Evolutionary conservation across 2,888 invertebrate species (phyloP), one percentile per base, ranked within the genome.

Genomic region (Pollenia labialis): DNA sequence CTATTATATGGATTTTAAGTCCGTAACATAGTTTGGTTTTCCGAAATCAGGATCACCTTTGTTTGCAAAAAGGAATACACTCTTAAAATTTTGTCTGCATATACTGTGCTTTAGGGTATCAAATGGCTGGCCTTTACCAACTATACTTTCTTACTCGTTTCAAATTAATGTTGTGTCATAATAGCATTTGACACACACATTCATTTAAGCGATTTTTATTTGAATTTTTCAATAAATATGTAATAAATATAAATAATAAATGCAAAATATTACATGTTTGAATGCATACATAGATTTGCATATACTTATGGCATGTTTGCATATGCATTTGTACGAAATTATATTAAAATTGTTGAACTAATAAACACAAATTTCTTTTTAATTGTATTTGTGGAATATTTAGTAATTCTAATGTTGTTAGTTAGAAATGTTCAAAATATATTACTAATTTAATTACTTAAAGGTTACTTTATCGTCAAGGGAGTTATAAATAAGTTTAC

Each of bases 391-490:
- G 14, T 32, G 32, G 32, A 32, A 32, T 14, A 14, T 50, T 18
- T 50, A 6, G 50, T 50, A 23, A 52, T 44, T n/a, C 64, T 52
- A 76, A 54, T 76, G 4, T 64, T 76, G 23, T 48, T 66, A 7
- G 58, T n/a, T 40, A 40, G 11, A 48, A 60, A 40, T 42, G n/a
- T 9, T 54, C 11, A 44, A 32, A 64, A 54, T 9, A 64, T 12
- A 16, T 23, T 64, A 12, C 2, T 23, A 76, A 52, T 23, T 64
- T 52, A 64, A 76, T 54, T 52, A 76, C 44, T 54, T 76, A 10
- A 23, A 64, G 12, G n/a, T 32, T 46, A 52, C 4, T 64, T 64
- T 23, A 64, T 23, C 11, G 3, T 40, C 23, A 44, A 14, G 18
- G 50, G 42, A 50, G 3, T 50, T 50, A n/a, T 40, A 44, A 76